Evolutionary conservation across 2,797 vertebrate species (phyloP).

Genomic region (Bothrops alternatus): DNA sequence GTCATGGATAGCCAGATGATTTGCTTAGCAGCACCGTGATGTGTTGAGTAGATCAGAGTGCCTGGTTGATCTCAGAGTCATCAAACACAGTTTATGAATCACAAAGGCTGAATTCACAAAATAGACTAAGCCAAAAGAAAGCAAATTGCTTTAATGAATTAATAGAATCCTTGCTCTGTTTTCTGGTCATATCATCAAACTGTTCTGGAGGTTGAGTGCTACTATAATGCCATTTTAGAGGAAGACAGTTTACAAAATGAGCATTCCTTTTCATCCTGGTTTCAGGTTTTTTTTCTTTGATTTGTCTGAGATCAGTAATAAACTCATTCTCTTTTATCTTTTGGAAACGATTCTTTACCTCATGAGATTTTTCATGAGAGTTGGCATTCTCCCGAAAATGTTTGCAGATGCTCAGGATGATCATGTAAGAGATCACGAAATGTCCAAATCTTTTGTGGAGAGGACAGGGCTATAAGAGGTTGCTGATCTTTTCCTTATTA

Average conservation of each 20-base stretch:
- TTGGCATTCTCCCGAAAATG: neutral
- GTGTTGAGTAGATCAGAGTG: neutral
- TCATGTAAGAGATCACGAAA: neutral
- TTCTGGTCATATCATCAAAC: neutral
- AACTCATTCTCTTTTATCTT: neutral
- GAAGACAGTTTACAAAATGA: neutral
- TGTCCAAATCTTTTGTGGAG: neutral
- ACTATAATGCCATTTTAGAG: neutral
- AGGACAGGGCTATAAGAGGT: neutral
- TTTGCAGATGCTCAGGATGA: neutral
- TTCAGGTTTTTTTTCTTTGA: slow-evolving; percentile 1
- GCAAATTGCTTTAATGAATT: neutral
- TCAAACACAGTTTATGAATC: neutral
- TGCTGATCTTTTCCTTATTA: neutral
- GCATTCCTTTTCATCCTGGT: neutral
- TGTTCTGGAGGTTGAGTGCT: neutral
- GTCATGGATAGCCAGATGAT: neutral
- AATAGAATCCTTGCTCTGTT: slow-evolving; percentile 2
- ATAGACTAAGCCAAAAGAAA: neutral
- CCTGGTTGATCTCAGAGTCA: neutral
- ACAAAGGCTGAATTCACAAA: neutral
- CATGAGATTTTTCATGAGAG: neutral
- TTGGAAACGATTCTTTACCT: neutral
- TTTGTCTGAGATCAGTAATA: neutral
- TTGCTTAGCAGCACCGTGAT: neutral